Conservation (phyloP, 2,888 invertebrate species). For the Sipha maydis region DNA sequence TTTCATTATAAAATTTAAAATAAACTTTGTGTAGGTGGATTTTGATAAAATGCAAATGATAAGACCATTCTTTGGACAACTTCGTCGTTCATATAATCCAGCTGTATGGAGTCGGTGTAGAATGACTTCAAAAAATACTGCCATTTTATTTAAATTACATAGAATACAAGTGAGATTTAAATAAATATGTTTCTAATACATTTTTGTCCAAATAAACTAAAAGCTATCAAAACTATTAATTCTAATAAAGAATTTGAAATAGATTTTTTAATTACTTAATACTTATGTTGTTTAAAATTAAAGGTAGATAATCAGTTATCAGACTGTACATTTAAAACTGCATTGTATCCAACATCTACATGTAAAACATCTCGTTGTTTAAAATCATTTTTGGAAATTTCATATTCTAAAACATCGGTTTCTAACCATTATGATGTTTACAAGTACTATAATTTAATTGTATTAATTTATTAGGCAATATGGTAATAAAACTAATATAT, state of each 20-base stretch:
- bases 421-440: conserved; percentile 69
- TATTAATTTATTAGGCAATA: background rate
- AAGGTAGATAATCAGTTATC: conserved; percentile 82
- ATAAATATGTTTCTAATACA: background rate
- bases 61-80: conserved; percentile 84
- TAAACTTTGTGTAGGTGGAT: conserved; percentile 73
- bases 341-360: conserved; percentile 73
- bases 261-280: background rate
- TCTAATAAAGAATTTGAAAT: background rate
- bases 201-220: background rate
- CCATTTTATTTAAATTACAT: conserved; percentile 77
- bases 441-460: conserved; percentile 68
- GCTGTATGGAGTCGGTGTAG: conserved; percentile 80
- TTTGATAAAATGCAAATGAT: conserved; percentile 87
- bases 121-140: conserved; percentile 76
- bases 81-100: conserved; percentile 79
- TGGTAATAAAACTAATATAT: conserved; percentile 9
- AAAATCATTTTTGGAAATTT: conserved; percentile 74
- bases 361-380: conserved; percentile 68
- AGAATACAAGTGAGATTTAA: conserved; percentile 70
- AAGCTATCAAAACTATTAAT: background rate
- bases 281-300: conserved; percentile 64
- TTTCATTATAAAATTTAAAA: conserved; percentile 2
- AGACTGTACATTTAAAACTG: conserved; percentile 78
- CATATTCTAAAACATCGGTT: conserved; percentile 71